Percentiles rank a stretch among this genome's conserved stretches.
These are phyloP conservation scores for Anseranas semipalmata DNA, from an alignment of 2,113 vertebrate genomes.

Conservation along the genomic window DNA sequence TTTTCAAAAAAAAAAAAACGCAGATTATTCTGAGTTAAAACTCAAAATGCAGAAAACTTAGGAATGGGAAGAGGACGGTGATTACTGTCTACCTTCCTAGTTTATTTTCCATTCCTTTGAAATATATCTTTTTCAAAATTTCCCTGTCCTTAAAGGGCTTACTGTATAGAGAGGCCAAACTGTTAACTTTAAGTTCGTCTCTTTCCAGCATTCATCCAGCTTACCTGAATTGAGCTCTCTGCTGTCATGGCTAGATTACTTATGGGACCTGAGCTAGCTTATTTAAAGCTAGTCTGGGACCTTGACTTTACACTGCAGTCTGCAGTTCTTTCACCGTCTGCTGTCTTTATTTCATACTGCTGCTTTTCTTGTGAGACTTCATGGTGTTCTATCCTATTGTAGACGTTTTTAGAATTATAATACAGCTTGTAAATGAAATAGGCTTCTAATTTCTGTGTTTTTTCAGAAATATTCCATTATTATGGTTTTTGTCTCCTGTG, in stretches of 20 bases:
- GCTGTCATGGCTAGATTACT: neutral
- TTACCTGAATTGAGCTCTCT: neutral
- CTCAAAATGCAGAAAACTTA: neutral
- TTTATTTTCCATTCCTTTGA: neutral
- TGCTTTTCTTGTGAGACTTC: neutral
- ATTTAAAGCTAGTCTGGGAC: conserved; percentile 22
- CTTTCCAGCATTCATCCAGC: neutral
- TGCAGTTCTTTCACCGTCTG: neutral
- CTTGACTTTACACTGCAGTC: neutral
- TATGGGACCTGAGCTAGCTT: neutral
- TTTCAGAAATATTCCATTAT: neutral
- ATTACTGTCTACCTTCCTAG: neutral
- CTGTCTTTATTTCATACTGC: neutral
- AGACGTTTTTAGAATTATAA: neutral
- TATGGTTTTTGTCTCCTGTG: neutral
- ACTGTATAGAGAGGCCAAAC: neutral
- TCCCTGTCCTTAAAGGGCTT: neutral
- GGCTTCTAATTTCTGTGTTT: neutral
- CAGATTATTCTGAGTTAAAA: neutral
- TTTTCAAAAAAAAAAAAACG: neutral
- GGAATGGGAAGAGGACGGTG: neutral
- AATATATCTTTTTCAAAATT: neutral
- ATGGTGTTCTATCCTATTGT: neutral
- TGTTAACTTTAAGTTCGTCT: neutral
- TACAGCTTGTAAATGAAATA: neutral